Conservation (phyloP, 1,140 invertebrate species). For the Dendroctonus valens region DNA sequence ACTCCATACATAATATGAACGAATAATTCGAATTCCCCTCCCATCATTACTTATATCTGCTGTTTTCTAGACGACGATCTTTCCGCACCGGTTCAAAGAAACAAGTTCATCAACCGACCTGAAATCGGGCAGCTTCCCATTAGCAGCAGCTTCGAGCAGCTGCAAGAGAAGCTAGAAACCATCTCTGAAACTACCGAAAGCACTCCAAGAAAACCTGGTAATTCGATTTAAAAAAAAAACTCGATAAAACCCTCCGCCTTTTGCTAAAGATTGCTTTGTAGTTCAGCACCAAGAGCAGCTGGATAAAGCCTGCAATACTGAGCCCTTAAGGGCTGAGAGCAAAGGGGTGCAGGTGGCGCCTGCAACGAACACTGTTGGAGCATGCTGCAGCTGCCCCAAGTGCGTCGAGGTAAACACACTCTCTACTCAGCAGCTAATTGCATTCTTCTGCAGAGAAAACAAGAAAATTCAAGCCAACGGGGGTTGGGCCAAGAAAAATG, state of each 20-base stretch:
- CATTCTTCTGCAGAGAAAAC: no score
- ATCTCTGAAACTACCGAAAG: slow-evolving; percentile 37
- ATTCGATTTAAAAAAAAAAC: slow-evolving; percentile 1
- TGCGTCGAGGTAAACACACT: neutral
- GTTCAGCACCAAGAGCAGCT: neutral
- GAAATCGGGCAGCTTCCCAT: slow-evolving; percentile 3
- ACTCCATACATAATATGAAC: no score
- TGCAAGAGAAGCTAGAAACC: slow-evolving; percentile 34
- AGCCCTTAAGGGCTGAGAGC: neutral
- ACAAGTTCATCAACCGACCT: slow-evolving; percentile 20
- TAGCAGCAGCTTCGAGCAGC: slow-evolving; percentile 22
- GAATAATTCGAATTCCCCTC: neutral
- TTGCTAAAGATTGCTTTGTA: neutral
- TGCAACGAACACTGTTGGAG: neutral
- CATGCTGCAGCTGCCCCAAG: neutral
- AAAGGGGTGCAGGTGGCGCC: slow-evolving; percentile 5
- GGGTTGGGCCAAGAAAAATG: no score
- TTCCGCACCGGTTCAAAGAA: neutral
- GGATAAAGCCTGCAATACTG: neutral
- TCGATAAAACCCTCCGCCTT: slow-evolving; percentile 9
- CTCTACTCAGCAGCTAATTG: no score
- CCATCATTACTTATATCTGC: neutral
- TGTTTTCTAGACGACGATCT: slow-evolving; percentile 5
- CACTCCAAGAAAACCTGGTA: slow-evolving; percentile 14
- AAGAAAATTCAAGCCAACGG: no score